phyloP scores from a whole-genome alignment of 2,888 invertebrate genomes.

The Andrena praecox region DNA sequence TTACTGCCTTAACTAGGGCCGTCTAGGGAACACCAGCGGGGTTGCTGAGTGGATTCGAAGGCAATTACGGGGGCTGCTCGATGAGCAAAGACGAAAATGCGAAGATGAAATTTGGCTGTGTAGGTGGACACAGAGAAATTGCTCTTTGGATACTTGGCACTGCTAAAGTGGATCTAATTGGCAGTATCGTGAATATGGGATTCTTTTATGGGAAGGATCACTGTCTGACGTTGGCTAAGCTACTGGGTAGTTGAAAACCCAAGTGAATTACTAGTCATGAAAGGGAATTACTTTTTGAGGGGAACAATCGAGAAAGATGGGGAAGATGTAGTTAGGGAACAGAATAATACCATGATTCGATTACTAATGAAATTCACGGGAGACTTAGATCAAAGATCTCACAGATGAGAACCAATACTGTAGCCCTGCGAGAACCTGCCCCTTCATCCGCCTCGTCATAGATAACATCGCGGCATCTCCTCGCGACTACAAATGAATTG shows the following conservation, averaged over 20 bases:
- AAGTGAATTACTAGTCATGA: not conserved
- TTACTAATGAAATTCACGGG: not conserved
- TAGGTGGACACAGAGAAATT: not conserved
- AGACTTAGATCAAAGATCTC: not conserved
- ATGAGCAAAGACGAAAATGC: not conserved
- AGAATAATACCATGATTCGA: not conserved
- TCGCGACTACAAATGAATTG: not conserved
- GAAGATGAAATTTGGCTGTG: not conserved
- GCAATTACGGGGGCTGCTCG: slow-evolving; percentile 29
- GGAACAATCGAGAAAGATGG: not conserved
- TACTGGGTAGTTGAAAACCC: not conserved
- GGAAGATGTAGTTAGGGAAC: not conserved
- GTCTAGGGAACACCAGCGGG: slow-evolving; percentile 7
- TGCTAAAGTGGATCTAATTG: too few relatives aligned
- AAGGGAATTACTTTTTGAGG: not conserved
- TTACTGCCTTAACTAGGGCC: slow-evolving; percentile 51
- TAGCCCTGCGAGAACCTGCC: not conserved
- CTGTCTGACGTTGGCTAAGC: not conserved
- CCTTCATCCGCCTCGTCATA: not conserved
- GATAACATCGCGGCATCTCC: not conserved
- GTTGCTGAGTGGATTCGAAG: slow-evolving; percentile 4
- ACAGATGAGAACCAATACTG: not conserved
- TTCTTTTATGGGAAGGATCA: not conserved
- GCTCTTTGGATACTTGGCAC: not conserved
- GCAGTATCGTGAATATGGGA: too few relatives aligned